phyloP scores from a whole-genome alignment of 2,888 invertebrate species.

The Scaptomyza tumidula region DNA sequence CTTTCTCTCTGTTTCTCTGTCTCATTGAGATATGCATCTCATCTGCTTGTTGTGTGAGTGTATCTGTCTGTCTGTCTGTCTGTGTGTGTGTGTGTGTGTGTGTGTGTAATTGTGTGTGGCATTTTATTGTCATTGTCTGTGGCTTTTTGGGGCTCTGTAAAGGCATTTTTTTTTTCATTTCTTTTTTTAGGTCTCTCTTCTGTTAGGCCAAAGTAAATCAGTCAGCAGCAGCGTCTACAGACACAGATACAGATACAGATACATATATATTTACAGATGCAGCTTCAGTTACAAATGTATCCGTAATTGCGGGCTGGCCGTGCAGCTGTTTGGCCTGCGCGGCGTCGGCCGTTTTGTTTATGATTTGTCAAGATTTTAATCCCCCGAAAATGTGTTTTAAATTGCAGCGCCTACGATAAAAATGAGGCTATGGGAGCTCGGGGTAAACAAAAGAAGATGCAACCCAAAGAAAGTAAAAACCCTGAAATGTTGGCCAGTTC shows the following conservation, averaged over 20 bases:
- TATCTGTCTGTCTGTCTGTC: conserved; percentile 21
- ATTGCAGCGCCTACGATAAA: conserved; percentile 67
- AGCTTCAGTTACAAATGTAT: conserved; percentile 51
- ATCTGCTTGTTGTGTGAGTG: conserved; percentile 14
- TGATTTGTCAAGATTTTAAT: conserved; percentile 75
- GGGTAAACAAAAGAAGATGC: conserved; percentile 8
- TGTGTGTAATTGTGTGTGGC: conserved; percentile 44
- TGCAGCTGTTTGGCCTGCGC: conserved; percentile 32
- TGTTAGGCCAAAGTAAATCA: conserved; percentile 53
- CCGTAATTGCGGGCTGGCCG: conserved; percentile 48
- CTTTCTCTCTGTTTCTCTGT: conserved; percentile 7
- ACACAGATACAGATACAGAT: conserved; percentile 10
- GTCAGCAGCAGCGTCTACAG: conserved; percentile 27
- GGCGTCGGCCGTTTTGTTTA: conserved; percentile 66
- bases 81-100: conserved; percentile 25
- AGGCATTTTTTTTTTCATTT: background rate
- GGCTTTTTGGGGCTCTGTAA: conserved; percentile 24
- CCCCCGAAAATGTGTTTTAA: conserved; percentile 70
- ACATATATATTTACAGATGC: conserved; percentile 24
- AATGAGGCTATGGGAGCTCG: conserved; percentile 19
- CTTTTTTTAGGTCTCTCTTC: conserved; percentile 18
- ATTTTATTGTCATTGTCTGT: conserved; percentile 59
- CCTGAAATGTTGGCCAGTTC: conserved; percentile 25
- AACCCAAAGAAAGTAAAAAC: conserved; percentile 16
- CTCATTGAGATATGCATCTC: conserved; percentile 65